Conservation (phyloP, 2,888 invertebrate species). For the Thymelicus lineola region DNA sequence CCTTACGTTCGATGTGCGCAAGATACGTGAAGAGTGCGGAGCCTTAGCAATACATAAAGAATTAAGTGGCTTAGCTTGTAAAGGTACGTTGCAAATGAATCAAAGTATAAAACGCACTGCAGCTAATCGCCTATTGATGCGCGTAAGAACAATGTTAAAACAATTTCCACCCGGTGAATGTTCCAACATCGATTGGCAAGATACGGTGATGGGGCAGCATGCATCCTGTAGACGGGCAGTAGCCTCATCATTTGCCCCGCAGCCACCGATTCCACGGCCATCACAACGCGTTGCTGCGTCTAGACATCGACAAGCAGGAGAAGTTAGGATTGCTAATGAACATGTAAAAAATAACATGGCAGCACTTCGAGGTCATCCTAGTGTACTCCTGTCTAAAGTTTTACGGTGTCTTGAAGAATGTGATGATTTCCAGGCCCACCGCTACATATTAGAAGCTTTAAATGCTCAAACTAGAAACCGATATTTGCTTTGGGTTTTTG, state of each 20-base stretch:
- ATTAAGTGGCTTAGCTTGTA: conserved; percentile 64
- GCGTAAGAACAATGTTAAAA: conserved; percentile 69
- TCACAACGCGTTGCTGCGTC: conserved; percentile 58
- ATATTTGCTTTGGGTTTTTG: conserved; percentile 71
- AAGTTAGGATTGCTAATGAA: conserved; percentile 59
- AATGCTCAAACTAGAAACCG: conserved; percentile 61
- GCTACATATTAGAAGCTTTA: conserved; percentile 61
- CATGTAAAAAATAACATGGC: conserved; percentile 58
- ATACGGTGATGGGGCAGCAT: conserved; percentile 72
- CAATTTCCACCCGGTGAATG: conserved; percentile 68
- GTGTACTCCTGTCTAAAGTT: conserved; percentile 62
- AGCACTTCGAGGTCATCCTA: conserved; percentile 56
- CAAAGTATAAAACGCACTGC: conserved; percentile 76
- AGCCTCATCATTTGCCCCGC: conserved; percentile 73
- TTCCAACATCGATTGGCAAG: conserved; percentile 67
- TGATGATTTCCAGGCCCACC: conserved; percentile 58
- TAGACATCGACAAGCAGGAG: conserved; percentile 64
- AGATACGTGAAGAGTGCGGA: conserved; percentile 68
- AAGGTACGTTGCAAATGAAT: conserved; percentile 66
- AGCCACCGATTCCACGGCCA: conserved; percentile 56
- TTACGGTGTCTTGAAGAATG: conserved; percentile 67
- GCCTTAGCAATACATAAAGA: conserved; percentile 76
- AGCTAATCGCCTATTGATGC: conserved; percentile 69
- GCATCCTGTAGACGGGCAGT: conserved; percentile 71
- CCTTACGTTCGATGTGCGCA: conserved; percentile 58